Evolutionary conservation across 2,797 vertebrate species (phyloP).

Genomic region (Poecile montanus): DNA sequence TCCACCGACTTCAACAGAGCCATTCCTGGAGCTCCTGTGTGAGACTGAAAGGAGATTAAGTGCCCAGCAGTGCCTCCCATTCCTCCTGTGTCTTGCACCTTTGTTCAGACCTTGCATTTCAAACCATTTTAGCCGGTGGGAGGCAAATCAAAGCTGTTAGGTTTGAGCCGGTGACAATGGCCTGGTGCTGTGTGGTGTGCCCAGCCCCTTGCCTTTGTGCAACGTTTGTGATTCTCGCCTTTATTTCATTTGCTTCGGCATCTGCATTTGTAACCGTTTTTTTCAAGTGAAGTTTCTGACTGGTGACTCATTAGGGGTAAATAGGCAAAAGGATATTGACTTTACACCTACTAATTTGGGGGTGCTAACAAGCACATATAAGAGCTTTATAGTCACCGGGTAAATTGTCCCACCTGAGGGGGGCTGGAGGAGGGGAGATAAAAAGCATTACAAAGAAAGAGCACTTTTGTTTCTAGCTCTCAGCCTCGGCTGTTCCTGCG

Average conservation of each 20-base stretch:
- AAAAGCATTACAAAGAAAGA: constrained; percentile 36
- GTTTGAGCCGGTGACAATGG: constrained; percentile 65
- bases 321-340: constrained; percentile 64
- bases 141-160: constrained; percentile 70
- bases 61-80: constrained; percentile 58
- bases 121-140: constrained; percentile 58
- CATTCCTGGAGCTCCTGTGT: constrained; percentile 32
- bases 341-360: constrained; percentile 65
- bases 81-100: constrained; percentile 64
- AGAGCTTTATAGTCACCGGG: constrained; percentile 24
- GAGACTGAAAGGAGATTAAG: constrained; percentile 67
- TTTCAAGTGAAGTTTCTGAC: constrained; percentile 50
- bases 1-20: constrained; percentile 10
- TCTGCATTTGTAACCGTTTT: constrained; percentile 53
- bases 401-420: constrained; percentile 53
- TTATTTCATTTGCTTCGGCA: constrained; percentile 56
- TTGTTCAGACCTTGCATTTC: constrained; percentile 70
- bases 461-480: background rate
- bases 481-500: background rate
- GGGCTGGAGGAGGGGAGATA: constrained; percentile 21
- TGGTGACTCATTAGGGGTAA: constrained; percentile 60
- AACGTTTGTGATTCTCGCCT: constrained; percentile 19
- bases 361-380: constrained; percentile 64
- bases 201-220: constrained; percentile 51
- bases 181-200: constrained; percentile 41